Percentiles rank a stretch among this genome's conserved stretches.
Evolutionary conservation across 2,797 vertebrate genomes (phyloP).

Genomic region (Falco cherrug): DNA sequence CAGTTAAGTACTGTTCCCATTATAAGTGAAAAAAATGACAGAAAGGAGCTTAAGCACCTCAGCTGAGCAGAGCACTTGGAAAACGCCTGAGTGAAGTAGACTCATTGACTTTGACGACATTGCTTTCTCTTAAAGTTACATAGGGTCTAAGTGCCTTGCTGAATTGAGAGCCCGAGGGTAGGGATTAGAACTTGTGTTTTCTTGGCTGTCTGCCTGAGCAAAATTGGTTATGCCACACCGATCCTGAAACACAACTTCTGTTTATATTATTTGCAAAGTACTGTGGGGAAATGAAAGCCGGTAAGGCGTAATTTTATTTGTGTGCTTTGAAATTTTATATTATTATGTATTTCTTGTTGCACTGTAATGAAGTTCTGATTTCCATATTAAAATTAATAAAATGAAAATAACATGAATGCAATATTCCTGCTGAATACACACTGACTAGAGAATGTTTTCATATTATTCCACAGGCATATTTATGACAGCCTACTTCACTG

Average conservation of each 20-base stretch:
- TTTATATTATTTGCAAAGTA: slow-evolving; percentile 43
- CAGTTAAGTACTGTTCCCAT: not conserved
- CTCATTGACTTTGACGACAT: not conserved
- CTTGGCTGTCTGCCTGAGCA: slow-evolving; percentile 50
- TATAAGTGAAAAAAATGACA: not conserved
- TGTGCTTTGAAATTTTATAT: slow-evolving; percentile 48
- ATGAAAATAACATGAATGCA: slow-evolving; percentile 31
- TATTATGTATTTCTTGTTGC: slow-evolving; percentile 44
- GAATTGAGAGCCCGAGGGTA: slow-evolving; percentile 34
- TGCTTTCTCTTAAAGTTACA: slow-evolving; percentile 15
- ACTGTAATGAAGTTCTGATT: slow-evolving; percentile 49
- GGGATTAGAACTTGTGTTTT: slow-evolving; percentile 52
- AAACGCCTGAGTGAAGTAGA: not conserved
- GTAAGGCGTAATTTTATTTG: slow-evolving; percentile 61
- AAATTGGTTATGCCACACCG: slow-evolving; percentile 65
- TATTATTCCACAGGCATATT: slow-evolving; percentile 20
- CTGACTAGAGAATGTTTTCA: not conserved
- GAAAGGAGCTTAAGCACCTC: not conserved
- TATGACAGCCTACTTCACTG: not conserved
- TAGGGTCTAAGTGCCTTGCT: slow-evolving; percentile 11
- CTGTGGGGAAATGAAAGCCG: slow-evolving; percentile 65
- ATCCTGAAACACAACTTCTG: slow-evolving; percentile 49
- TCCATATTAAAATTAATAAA: slow-evolving; percentile 70
- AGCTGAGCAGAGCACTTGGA: not conserved
- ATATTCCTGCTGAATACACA: slow-evolving; percentile 47